Evolutionary conservation across 1,140 invertebrate genomes (phyloP), one percentile per base, ranked within the genome.

Genomic region (Caenorhabditis latens): DNA sequence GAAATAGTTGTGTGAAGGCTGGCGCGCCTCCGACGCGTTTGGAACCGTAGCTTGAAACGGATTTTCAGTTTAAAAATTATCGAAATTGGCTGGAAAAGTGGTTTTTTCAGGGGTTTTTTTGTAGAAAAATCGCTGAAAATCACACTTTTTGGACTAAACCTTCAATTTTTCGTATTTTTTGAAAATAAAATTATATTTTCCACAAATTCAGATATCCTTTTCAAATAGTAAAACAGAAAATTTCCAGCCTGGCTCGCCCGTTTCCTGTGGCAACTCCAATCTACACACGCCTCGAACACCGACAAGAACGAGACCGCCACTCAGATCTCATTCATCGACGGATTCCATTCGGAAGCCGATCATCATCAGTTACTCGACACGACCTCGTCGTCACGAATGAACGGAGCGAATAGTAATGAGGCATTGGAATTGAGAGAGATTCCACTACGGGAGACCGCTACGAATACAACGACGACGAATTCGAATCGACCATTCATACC

Each of bases 241-340:
- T 24, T 58, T 53, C n/a, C 46, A 55, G 67, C 43, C 5, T 71
- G 85, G 61, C 79, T 53, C 13, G 67, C 79, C 43, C 67, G 85
- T 14, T 86, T 82, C 67, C 57, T 86, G 3, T 79, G 79, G 67
- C 63, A 55, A 50, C 79, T 86, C 24, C 85, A 79, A 50, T 11
- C 40, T 0, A 24, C 19, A 24, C 58, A 85, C 61, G 42, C 42
- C 4, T 32, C 57, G 24, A 42, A 8, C 19, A 11, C 32, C 11
- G 63, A 50, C 11, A 75, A 86, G 3, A 79, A 58, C 48, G 85
- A 86, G 32, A 55, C 21, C 9, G 46, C 46, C 7, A 79, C 71
- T 11, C 43, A 40, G 7, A 79, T 79, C 3, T 79, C 71, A 24
- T 79, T 79, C 24, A 79, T 79, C 43, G 71, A 79, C n/a, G 46